phyloP scores from a whole-genome alignment of 2,797 vertebrate species.

The Odontamblyopus rebecca region DNA sequence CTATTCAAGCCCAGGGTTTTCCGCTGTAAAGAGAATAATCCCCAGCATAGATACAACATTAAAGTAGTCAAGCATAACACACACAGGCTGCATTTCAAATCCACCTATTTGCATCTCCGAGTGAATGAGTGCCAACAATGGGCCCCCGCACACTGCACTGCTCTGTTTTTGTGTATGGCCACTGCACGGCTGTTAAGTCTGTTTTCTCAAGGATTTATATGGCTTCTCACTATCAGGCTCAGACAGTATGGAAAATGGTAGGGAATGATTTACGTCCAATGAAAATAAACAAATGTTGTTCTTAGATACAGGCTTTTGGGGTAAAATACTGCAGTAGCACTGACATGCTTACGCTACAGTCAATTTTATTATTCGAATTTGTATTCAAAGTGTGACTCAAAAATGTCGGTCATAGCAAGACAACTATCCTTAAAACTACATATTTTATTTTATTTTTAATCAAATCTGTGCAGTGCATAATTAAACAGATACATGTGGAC shows the following conservation, averaged over 20 bases:
- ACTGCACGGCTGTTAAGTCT: constrained; percentile 18
- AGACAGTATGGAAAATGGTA: constrained; percentile 14
- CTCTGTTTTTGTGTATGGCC: constrained; percentile 50
- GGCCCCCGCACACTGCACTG: constrained; percentile 48
- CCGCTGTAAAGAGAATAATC: constrained; percentile 79
- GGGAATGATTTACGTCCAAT: constrained; percentile 4
- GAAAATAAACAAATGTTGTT: constrained; percentile 29
- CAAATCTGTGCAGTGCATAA: no score
- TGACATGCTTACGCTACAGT: constrained; percentile 54
- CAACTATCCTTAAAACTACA: no score
- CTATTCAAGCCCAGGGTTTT: constrained; percentile 79
- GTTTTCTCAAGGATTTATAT: constrained; percentile 30
- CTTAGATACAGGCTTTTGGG: constrained; percentile 47
- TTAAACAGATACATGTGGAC: no score
- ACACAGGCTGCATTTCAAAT: constrained; percentile 78
- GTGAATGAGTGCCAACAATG: constrained; percentile 73
- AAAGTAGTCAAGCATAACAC: constrained; percentile 82
- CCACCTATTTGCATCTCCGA: constrained; percentile 77
- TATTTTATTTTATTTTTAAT: no score
- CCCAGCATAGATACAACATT: constrained; percentile 81
- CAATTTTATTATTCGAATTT: constrained; percentile 9
- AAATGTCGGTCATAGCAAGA: no score
- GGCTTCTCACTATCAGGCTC: constrained; percentile 15
- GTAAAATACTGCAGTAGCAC: constrained; percentile 36
- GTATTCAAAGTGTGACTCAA: not conserved